These are phyloP conservation scores for Drosophila cognata DNA, from an alignment of 2,888 invertebrate species.

Conservation along the genomic window DNA sequence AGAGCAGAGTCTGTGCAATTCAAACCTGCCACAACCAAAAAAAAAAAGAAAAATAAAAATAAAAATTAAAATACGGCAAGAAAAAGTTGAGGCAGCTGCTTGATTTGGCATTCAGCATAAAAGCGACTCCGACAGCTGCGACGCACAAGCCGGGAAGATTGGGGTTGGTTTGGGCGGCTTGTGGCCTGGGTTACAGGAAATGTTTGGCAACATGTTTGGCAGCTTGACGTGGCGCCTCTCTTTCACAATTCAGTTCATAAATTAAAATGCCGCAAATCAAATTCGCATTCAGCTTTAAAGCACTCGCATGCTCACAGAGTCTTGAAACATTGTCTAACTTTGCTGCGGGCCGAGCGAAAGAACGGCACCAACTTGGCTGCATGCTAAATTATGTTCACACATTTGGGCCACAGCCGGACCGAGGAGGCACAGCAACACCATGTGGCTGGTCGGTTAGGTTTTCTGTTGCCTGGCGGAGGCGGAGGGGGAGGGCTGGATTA, in stretches of 20 bases:
- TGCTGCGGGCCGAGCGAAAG: conserved; percentile 26
- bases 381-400: conserved; percentile 81
- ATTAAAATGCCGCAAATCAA: conserved; percentile 83
- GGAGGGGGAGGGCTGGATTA: background rate
- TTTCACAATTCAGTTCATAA: conserved; percentile 72
- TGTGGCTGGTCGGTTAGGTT: conserved; percentile 35
- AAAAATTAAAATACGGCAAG: conserved; percentile 47
- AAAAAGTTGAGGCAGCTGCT: conserved; percentile 57
- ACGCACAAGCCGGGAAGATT: conserved; percentile 16
- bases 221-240: conserved; percentile 60
- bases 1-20: conserved; percentile 26
- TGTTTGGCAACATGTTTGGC: conserved; percentile 69
- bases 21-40: conserved; percentile 15
- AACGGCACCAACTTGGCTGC: conserved; percentile 53
- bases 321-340: conserved; percentile 53
- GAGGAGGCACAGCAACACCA: conserved; percentile 28
- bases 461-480: background rate
- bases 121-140: conserved; percentile 67
- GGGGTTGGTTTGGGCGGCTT: conserved; percentile 22
- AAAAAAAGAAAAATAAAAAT: conserved; percentile 13
- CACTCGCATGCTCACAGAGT: conserved; percentile 27
- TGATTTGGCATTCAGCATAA: conserved; percentile 74
- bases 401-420: conserved; percentile 70
- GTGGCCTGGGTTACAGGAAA: conserved; percentile 53
- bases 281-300: conserved; percentile 73